phyloP scores from a whole-genome alignment of 2,113 vertebrate genomes.

The Grantiella picta region DNA sequence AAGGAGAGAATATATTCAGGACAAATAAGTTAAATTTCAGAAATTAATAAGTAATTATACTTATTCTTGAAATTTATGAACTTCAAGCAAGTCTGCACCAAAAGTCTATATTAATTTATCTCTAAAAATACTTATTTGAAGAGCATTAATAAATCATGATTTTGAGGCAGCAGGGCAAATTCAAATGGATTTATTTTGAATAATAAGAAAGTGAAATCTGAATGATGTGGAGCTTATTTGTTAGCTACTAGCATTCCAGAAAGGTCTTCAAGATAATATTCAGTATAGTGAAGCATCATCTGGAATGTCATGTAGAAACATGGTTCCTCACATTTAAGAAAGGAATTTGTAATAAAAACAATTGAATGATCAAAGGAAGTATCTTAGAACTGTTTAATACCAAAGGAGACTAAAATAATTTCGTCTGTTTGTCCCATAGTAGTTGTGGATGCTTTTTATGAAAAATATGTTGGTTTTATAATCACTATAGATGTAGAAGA shows the following conservation, averaged over 20 bases:
- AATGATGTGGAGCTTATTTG: background rate
- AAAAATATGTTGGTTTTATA: background rate
- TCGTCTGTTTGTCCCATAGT: background rate
- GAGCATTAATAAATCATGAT: background rate
- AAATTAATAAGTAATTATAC: slow-evolving; percentile 51
- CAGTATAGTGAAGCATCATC: background rate
- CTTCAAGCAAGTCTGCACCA: background rate
- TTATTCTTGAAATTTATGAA: slow-evolving; percentile 44
- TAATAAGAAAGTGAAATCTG: background rate
- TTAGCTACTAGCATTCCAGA: background rate
- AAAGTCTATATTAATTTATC: background rate
- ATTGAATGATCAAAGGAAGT: background rate
- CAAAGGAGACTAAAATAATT: background rate
- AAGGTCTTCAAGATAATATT: background rate
- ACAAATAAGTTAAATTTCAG: slow-evolving; percentile 39
- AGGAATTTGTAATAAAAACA: background rate
- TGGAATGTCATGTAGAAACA: background rate
- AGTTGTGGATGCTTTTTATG: background rate
- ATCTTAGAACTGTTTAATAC: background rate
- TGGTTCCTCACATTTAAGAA: background rate
- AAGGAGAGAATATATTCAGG: slow-evolving; percentile 11
- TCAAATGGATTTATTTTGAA: background rate
- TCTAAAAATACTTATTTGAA: background rate
- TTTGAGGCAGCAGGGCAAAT: background rate
- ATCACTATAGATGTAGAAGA: background rate